Evolutionary conservation across 2,113 vertebrate species (phyloP).

Genomic region (Phainopepla nitens): DNA sequence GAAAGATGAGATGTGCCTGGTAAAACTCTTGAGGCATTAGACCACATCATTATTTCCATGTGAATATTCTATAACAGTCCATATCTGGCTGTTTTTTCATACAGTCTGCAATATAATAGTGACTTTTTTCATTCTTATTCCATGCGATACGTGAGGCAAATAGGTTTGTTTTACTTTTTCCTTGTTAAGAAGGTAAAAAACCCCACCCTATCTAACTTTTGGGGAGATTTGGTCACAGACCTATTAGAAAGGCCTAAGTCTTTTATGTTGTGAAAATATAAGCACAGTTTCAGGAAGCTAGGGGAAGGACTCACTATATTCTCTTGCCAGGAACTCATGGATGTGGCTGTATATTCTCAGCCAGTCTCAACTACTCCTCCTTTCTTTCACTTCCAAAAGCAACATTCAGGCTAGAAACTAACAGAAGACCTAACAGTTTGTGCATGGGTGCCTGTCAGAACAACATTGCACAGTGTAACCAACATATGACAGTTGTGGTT

Average conservation of each 20-base stretch:
- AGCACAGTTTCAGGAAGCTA: neutral
- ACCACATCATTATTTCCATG: neutral
- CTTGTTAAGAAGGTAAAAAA: neutral
- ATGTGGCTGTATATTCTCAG: neutral
- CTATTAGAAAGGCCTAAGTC: neutral
- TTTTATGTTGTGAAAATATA: neutral
- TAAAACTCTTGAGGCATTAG: neutral
- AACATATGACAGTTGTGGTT: neutral
- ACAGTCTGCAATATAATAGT: neutral
- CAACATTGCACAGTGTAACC: neutral
- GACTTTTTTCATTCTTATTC: neutral
- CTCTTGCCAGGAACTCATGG: neutral
- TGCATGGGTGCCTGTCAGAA: neutral
- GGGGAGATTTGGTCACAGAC: neutral
- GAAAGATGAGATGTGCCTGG: neutral
- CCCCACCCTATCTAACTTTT: accelerated
- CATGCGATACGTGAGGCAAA: neutral
- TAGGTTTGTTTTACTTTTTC: neutral
- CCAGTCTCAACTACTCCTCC: neutral
- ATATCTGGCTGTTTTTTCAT: neutral
- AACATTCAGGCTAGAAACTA: neutral
- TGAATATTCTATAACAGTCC: neutral
- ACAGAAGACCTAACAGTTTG: neutral
- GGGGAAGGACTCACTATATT: accelerated
- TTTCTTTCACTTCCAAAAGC: neutral